A percentile compares a stretch with the other conserved stretches of the same genome.
phyloP scores from a whole-genome alignment of 2,888 invertebrate genomes.

The Cantharis rustica region DNA sequence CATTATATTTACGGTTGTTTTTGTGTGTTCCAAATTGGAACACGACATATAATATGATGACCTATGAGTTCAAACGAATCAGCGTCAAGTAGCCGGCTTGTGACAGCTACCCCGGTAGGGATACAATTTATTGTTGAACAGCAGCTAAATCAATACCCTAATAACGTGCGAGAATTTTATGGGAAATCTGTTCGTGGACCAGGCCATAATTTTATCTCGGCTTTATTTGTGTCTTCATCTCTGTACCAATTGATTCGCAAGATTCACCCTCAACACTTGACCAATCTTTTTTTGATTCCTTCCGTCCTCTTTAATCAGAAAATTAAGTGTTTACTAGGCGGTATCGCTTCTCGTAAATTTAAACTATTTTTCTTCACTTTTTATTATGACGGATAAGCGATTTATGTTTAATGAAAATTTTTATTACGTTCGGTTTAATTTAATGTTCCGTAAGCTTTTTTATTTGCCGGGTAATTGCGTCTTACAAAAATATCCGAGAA shows the following conservation, averaged over 20 bases:
- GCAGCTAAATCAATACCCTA: constrained; percentile 37
- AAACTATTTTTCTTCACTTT: not conserved
- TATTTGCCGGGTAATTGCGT: not conserved
- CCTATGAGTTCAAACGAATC: constrained; percentile 12
- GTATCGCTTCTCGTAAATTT: not conserved
- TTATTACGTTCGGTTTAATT: not conserved
- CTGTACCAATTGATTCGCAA: not conserved
- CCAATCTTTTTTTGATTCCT: not conserved
- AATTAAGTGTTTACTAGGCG: not conserved
- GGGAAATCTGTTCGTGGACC: constrained; percentile 24
- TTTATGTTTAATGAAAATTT: not conserved
- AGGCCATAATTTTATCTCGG: constrained; percentile 23
- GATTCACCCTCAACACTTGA: not conserved
- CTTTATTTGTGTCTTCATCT: constrained; percentile 23
- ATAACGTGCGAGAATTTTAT: constrained; percentile 37
- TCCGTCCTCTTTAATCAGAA: not conserved
- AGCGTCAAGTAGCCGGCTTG: constrained; percentile 28
- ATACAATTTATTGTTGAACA: constrained; percentile 33
- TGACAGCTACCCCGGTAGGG: constrained; percentile 27
- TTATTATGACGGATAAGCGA: not conserved
- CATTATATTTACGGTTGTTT: constrained; percentile 8
- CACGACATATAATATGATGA: not conserved
- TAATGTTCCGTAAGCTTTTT: not conserved
- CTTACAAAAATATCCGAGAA: not conserved
- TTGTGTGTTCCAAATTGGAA: not conserved